A percentile compares a stretch with the other conserved stretches of the same genome.
Conservation (phyloP, 1,140 invertebrate genomes). For the Saccostrea glomerata region DNA sequence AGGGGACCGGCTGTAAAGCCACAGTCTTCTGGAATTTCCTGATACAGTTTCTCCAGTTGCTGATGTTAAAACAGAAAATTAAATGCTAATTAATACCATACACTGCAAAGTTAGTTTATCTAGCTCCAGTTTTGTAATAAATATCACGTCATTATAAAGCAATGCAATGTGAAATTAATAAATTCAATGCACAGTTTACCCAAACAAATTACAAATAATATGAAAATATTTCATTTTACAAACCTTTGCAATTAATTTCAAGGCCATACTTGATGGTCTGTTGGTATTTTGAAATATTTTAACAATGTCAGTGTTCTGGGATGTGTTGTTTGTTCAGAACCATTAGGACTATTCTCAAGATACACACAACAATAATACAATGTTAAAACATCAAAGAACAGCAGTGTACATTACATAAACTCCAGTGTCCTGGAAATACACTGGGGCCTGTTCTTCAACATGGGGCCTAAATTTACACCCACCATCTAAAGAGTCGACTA, state of each 20-base stretch:
- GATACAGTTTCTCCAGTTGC: conserved; percentile 48
- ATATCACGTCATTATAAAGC: not conserved
- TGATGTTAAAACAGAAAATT: not conserved
- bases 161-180: not conserved
- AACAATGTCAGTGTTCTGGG: not conserved
- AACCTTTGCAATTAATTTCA: conserved; percentile 47
- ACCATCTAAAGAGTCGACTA: not conserved
- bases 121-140: not conserved
- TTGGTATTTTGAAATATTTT: not conserved
- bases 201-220: not conserved
- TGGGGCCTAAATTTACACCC: not conserved
- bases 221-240: conserved; percentile 22
- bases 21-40: conserved; percentile 48
- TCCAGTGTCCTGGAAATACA: no score
- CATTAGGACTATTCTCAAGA: not conserved
- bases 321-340: not conserved
- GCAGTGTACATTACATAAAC: no score
- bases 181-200: not conserved
- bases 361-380: not conserved
- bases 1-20: conserved; percentile 48
- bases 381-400: no score
- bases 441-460: not conserved
- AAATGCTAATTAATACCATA: not conserved
- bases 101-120: no score
- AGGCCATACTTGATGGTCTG: conserved; percentile 28